Evolutionary conservation across 2,888 invertebrate species (phyloP).

Genomic region (Dexiosoma caninum): DNA sequence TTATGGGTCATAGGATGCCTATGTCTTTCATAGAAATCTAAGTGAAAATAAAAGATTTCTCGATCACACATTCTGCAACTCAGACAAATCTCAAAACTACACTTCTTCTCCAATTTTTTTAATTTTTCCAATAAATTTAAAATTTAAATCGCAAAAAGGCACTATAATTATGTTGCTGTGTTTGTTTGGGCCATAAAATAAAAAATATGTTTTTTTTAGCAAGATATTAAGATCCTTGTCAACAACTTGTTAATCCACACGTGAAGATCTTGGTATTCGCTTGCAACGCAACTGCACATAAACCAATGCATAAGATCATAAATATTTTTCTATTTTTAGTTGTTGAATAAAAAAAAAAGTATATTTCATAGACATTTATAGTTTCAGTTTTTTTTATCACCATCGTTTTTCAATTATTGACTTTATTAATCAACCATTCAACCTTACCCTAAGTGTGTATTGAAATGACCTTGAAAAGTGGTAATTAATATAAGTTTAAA

Average conservation of each 20-base stretch:
- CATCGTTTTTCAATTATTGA: background rate
- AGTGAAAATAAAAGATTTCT: too few relatives aligned
- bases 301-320: slow-evolving; percentile 13
- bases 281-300: slow-evolving; percentile 7
- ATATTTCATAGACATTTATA: slow-evolving; percentile 52
- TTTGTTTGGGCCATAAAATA: too few relatives aligned
- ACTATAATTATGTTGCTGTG: too few relatives aligned
- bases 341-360: slow-evolving; percentile 24
- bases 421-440: slow-evolving; percentile 13
- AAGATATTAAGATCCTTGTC: slow-evolving; percentile 62
- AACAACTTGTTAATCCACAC: slow-evolving; percentile 63
- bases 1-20: too few relatives aligned
- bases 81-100: too few relatives aligned
- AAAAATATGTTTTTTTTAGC: slow-evolving; percentile 23
- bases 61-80: too few relatives aligned
- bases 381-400: slow-evolving; percentile 38
- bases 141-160: too few relatives aligned
- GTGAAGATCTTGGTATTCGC: slow-evolving; percentile 22
- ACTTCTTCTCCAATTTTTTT: too few relatives aligned
- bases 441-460: slow-evolving; percentile 40
- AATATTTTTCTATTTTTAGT: slow-evolving; percentile 54
- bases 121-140: too few relatives aligned
- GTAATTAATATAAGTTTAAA: slow-evolving; percentile 62
- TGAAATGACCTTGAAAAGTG: slow-evolving; percentile 56
- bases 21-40: too few relatives aligned